These are phyloP conservation scores for Tenrec ecaudatus DNA, from an alignment of 2,113 vertebrate species.

Conservation along the genomic window DNA sequence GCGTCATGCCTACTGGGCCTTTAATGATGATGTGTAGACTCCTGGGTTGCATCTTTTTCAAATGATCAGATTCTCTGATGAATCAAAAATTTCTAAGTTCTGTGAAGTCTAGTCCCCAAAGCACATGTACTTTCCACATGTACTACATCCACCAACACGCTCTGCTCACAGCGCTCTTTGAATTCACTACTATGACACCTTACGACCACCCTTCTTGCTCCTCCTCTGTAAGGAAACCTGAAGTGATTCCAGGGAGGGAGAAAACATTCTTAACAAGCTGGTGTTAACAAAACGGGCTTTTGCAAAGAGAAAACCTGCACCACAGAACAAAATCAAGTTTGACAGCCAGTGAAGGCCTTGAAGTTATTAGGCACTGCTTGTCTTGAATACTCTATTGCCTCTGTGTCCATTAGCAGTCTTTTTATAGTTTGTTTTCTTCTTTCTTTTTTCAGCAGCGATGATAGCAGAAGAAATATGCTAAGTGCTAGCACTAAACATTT, in stretches of 20 bases:
- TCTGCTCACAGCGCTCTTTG: not conserved
- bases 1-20: no score
- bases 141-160: not conserved
- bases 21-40: not conserved
- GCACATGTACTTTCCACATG: not conserved
- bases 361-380: not conserved
- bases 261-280: not conserved
- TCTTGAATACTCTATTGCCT: not conserved
- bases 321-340: not conserved
- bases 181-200: not conserved
- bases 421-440: constrained; percentile 25
- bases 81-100: not conserved
- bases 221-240: not conserved
- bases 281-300: not conserved
- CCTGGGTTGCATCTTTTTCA: not conserved
- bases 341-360: not conserved
- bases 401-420: constrained; percentile 61
- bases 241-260: not conserved
- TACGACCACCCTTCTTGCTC: not conserved
- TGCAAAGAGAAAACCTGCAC: not conserved
- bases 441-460: constrained; percentile 69
- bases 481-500: constrained; percentile 48
- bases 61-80: not conserved
- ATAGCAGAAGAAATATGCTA: constrained; percentile 34
- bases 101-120: not conserved